phyloP scores from a whole-genome alignment of 2,113 vertebrate genomes.

The Uria aalge region DNA sequence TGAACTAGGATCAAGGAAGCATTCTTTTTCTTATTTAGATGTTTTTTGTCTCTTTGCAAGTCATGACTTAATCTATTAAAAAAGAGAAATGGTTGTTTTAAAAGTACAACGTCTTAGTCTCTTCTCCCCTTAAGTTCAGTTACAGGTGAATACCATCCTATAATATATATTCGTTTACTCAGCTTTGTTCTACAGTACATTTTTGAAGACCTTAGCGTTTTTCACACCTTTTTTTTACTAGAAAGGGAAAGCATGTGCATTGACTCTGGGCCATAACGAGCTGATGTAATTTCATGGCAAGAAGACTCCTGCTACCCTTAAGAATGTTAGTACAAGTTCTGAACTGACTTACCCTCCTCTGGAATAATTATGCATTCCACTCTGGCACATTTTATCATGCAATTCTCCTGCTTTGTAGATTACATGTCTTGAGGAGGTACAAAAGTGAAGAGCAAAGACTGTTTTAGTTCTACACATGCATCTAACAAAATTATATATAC shows the following conservation, averaged over 20 bases:
- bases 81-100: not conserved
- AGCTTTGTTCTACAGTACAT: not conserved
- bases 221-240: slow-evolving; percentile 56
- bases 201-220: slow-evolving; percentile 46
- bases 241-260: slow-evolving; percentile 56
- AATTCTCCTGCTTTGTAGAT: slow-evolving; percentile 59
- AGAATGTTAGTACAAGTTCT: slow-evolving; percentile 68
- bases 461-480: slow-evolving; percentile 39
- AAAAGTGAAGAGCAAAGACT: slow-evolving; percentile 61
- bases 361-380: slow-evolving; percentile 67
- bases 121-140: not conserved
- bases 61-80: not conserved
- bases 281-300: slow-evolving; percentile 66
- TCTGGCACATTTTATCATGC: slow-evolving; percentile 63
- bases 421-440: slow-evolving; percentile 63
- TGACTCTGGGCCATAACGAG: slow-evolving; percentile 36
- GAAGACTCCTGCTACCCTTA: slow-evolving; percentile 49
- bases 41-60: slow-evolving; percentile 40
- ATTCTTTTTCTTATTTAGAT: slow-evolving; percentile 51
- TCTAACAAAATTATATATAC: slow-evolving; percentile 47
- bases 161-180: not conserved
- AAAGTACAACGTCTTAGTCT: not conserved
- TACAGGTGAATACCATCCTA: not conserved
- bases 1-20: slow-evolving; percentile 65
- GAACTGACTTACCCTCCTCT: slow-evolving; percentile 68